These are phyloP conservation scores for Crax fasciolata DNA, from an alignment of 2,797 vertebrate genomes.

Conservation along the genomic window DNA sequence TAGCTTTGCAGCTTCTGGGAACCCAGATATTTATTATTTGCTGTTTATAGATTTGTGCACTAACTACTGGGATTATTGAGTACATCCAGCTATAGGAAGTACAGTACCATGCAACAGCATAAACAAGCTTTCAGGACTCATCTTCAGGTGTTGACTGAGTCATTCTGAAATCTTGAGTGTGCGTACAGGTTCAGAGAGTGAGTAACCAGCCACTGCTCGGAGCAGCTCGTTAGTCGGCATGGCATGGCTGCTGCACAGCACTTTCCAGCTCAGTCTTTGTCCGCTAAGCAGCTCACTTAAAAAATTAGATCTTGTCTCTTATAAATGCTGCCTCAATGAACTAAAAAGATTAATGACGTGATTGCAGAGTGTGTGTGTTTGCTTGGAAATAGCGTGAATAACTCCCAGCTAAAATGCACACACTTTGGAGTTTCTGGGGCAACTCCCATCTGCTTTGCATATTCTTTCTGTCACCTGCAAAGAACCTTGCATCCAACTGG, in stretches of 20 bases:
- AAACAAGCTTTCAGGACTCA: slow-evolving; percentile 28
- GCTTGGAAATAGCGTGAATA: not conserved
- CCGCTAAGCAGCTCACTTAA: not conserved
- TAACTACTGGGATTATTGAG: slow-evolving; percentile 38
- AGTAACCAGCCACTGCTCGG: slow-evolving; percentile 37
- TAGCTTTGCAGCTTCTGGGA: slow-evolving; percentile 27
- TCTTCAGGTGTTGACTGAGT: slow-evolving; percentile 50
- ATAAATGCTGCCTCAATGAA: not conserved
- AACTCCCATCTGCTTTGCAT: not conserved
- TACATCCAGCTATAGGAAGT: not conserved
- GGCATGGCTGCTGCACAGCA: not conserved
- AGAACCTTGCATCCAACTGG: not conserved
- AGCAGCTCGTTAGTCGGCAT: not conserved
- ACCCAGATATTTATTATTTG: slow-evolving; percentile 6
- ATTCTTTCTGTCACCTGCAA: not conserved
- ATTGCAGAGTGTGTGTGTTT: not conserved
- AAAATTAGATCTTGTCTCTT: slow-evolving; percentile 23
- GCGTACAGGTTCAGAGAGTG: not conserved
- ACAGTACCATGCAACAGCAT: not conserved
- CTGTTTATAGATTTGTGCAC: not conserved
- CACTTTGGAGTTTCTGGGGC: not conserved
- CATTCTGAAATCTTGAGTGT: slow-evolving; percentile 16
- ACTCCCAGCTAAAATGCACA: not conserved
- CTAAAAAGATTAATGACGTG: not conserved
- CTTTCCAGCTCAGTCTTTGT: not conserved